Evolutionary conservation across 2,113 vertebrate species (phyloP), one percentile per base, ranked within the genome.

Genomic region (Carettochelys insculpta): DNA sequence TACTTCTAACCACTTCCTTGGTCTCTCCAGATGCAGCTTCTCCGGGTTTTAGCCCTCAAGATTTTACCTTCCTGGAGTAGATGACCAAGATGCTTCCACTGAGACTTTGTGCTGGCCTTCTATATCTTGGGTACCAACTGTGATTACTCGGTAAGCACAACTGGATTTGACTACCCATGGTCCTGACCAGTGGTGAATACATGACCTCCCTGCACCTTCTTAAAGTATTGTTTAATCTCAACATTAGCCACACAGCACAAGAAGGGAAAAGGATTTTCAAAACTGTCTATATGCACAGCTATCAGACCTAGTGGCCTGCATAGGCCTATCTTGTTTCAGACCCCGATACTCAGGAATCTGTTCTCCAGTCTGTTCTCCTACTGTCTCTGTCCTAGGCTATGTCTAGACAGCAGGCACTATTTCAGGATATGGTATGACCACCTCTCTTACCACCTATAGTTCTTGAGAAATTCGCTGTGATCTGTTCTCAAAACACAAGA

Each of bases 401-500:
- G n/a, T n/a, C n/a, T n/a, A n/a, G n/a, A n/a, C n/a, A n/a, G n/a
- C n/a, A n/a, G n/a, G n/a, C n/a, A n/a, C n/a, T n/a, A n/a, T n/a
- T n/a, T n/a, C n/a, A n/a, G n/a, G n/a, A n/a, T n/a, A n/a, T n/a
- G n/a, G n/a, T n/a, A n/a, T n/a, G n/a, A n/a, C n/a, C n/a, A n/a
- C n/a, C n/a, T n/a, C n/a, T n/a, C n/a, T n/a, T n/a, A 50, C 48
- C 48, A 50, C 48, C 48, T 50, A 50, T 13, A 50, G 48, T 50
- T n/a, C 48, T 50, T 50, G 48, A 50, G 48, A 50, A 12, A n/a
- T 95, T 92, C 61, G 65, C 56, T 80, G 82, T 82, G 48, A 93
- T 41, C 41, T 80, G 20, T 61, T 94, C 89, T 25, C 71, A 94
- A 94, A 92, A 43, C 31, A 80, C 10, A 50, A 83, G 82, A 45